Conservation (phyloP, 1,140 invertebrate species). For the Drosophila paulistorum region DNA sequence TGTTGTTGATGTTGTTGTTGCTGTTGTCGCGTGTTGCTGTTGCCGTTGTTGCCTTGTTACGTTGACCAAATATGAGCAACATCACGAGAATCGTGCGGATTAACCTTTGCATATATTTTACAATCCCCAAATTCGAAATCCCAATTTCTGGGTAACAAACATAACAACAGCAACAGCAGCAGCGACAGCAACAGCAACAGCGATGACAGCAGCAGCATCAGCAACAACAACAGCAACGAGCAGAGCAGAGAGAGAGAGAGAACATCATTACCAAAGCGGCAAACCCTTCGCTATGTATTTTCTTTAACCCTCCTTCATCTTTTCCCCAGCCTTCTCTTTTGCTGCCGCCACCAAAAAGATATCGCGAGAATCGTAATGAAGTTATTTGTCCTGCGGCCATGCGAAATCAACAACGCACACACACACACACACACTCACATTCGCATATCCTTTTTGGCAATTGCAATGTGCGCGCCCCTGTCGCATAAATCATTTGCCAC, state of each 20-base stretch:
- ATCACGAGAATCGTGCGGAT: slow-evolving; percentile 80
- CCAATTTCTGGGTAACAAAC: slow-evolving; percentile 41
- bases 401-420: slow-evolving; percentile 62
- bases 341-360: slow-evolving; percentile 2
- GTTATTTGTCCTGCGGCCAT: slow-evolving; percentile 79
- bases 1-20: slow-evolving; percentile 39
- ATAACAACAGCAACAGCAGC: slow-evolving; percentile 39
- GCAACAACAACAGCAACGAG: not conserved
- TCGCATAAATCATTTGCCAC: slow-evolving; percentile 81
- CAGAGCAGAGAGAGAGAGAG: slow-evolving; percentile 4
- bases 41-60: slow-evolving; percentile 68
- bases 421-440: not conserved
- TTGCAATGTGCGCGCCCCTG: slow-evolving; percentile 67
- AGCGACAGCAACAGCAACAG: slow-evolving; percentile 26
- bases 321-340: not conserved
- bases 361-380: slow-evolving; percentile 63
- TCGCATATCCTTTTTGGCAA: slow-evolving; percentile 75
- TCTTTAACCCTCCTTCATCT: not conserved
- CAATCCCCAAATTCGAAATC: slow-evolving; percentile 64
- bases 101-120: slow-evolving; percentile 79
- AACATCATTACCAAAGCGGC: slow-evolving; percentile 66
- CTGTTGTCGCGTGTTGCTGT: slow-evolving; percentile 44
- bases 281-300: slow-evolving; percentile 35
- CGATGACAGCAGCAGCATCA: slow-evolving; percentile 44
- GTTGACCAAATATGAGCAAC: slow-evolving; percentile 79